Conservation (phyloP, 2,888 invertebrate species). For the Nomada ferruginata region DNA sequence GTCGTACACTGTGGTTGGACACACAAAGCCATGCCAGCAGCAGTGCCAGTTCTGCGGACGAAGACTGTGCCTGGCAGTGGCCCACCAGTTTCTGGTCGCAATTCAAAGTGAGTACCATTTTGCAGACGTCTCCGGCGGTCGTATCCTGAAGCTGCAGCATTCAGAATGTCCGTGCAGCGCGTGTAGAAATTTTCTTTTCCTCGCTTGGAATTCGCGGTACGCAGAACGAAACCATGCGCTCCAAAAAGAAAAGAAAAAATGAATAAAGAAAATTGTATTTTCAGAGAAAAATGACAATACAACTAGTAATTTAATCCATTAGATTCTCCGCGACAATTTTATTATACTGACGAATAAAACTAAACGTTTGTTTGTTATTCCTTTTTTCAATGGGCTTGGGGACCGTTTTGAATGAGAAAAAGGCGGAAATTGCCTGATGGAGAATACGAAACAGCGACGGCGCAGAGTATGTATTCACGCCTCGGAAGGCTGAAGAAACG, state of each 20-base stretch:
- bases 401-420: background rate
- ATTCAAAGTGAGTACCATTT: constrained; percentile 86
- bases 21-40: constrained; percentile 89
- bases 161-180: background rate
- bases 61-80: constrained; percentile 89
- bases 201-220: background rate
- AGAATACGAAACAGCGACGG: background rate
- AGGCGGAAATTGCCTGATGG: background rate
- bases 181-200: background rate
- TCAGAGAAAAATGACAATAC: too few species aligned
- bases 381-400: too few species aligned
- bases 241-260: too few species aligned
- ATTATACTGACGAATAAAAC: too few species aligned
- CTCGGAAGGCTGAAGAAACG: constrained; percentile 8
- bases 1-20: constrained; percentile 89
- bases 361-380: background rate
- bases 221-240: too few species aligned
- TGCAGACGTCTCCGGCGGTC: constrained; percentile 27
- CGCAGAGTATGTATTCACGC: background rate
- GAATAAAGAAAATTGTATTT: too few species aligned
- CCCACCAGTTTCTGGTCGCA: constrained; percentile 93
- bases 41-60: constrained; percentile 88
- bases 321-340: too few species aligned
- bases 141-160: background rate
- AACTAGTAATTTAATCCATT: too few species aligned